These are phyloP conservation scores for Halcyon chelicuti DNA, from an alignment of 2,797 vertebrate species.

Conservation along the genomic window DNA sequence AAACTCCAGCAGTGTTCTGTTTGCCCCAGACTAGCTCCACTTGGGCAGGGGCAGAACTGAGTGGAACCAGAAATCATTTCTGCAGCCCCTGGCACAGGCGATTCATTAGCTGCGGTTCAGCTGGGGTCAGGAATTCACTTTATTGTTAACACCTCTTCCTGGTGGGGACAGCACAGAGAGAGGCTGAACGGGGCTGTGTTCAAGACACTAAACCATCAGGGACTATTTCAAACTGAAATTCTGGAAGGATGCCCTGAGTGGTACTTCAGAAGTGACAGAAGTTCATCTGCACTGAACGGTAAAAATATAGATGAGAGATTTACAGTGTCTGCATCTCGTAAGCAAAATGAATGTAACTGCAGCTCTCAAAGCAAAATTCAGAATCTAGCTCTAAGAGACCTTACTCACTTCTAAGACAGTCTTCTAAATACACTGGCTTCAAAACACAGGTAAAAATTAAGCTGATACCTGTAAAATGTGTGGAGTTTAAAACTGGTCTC, in stretches of 20 bases:
- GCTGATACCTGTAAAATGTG: not conserved
- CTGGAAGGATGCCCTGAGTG: not conserved
- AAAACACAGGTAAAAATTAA: not conserved
- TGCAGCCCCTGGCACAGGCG: not conserved
- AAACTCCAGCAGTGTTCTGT: not conserved
- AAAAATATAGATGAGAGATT: not conserved
- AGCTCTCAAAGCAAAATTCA: not conserved
- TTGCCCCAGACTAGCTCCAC: not conserved
- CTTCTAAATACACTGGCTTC: not conserved
- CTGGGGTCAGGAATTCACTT: not conserved
- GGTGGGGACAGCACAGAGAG: not conserved
- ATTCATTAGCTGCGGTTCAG: not conserved
- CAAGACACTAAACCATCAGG: not conserved
- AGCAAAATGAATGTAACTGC: not conserved
- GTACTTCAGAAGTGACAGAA: not conserved
- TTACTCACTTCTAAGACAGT: not conserved
- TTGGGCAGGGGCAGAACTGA: not conserved
- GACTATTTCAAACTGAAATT: not conserved
- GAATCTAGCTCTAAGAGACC: not conserved
- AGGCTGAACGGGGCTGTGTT: not conserved
- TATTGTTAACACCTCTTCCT: not conserved
- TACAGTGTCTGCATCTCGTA: not conserved
- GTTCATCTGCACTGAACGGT: not conserved
- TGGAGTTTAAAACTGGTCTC: not conserved
- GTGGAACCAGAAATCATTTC: not conserved